Evolutionary conservation across 2,113 vertebrate species (phyloP).

Genomic region (Rhinogobius similis): DNA sequence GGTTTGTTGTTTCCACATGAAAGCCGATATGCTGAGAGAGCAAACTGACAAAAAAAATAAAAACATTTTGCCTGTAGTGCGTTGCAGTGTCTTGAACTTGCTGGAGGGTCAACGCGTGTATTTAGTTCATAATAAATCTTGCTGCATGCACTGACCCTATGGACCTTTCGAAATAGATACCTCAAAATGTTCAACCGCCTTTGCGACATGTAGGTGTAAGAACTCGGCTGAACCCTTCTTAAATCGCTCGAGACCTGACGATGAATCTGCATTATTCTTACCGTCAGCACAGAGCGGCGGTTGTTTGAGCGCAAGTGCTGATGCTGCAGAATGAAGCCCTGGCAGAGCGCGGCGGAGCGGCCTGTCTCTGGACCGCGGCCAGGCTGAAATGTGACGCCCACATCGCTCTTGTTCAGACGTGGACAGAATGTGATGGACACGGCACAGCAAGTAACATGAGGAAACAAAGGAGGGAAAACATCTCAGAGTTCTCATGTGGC

Average conservation of each 20-base stretch:
- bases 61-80: no score
- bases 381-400: conserved; percentile 19
- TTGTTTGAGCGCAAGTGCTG: not conserved
- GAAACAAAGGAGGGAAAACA: conserved; percentile 41
- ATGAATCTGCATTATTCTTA: not conserved
- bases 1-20: no score
- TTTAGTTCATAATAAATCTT: not conserved
- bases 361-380: conserved; percentile 31
- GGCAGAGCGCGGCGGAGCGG: conserved; percentile 1
- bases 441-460: conserved; percentile 18
- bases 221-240: no score
- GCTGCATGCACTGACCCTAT: not conserved
- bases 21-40: no score
- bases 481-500: conserved; percentile 44
- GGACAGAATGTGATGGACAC: conserved; percentile 34
- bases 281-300: not conserved
- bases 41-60: no score
- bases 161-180: no score
- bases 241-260: not conserved
- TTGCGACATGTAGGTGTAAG: no score
- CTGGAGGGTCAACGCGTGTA: no score
- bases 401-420: conserved; percentile 28
- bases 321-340: not conserved
- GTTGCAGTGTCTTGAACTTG: no score
- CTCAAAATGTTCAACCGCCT: no score